Evolutionary conservation across 2,113 vertebrate genomes (phyloP).

Genomic region (Climacteris rufus): DNA sequence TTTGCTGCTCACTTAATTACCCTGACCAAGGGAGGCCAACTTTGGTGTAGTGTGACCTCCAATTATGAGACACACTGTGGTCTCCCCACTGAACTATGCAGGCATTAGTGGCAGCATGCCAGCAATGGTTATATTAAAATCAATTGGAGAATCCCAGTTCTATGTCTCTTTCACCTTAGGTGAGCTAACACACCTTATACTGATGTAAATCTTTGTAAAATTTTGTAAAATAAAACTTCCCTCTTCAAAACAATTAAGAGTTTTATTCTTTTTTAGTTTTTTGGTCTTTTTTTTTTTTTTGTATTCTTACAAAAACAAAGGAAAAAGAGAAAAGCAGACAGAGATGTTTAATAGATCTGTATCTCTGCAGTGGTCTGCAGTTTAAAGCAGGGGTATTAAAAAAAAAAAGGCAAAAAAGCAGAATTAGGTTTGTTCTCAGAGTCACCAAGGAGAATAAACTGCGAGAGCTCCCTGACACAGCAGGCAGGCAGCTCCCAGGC

Average conservation of each 20-base stretch:
- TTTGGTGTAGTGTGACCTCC: slow-evolving; percentile 8
- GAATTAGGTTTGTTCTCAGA: not conserved
- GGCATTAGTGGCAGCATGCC: slow-evolving; percentile 33
- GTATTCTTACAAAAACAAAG: not conserved
- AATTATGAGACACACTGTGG: not conserved
- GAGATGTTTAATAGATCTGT: not conserved
- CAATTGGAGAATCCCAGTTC: slow-evolving; percentile 38
- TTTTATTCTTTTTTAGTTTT: not conserved
- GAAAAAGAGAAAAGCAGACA: not conserved
- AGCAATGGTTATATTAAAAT: slow-evolving; percentile 61
- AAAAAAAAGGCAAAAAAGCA: not conserved
- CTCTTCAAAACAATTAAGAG: not conserved
- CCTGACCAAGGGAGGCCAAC: slow-evolving; percentile 15
- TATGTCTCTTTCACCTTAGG: slow-evolving; percentile 21
- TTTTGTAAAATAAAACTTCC: slow-evolving; percentile 9
- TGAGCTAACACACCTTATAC: slow-evolving; percentile 7
- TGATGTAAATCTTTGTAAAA: slow-evolving; percentile 5
- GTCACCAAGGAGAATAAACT: not conserved
- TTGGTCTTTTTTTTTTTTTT: not conserved
- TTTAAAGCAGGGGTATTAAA: not conserved
- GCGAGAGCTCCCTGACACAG: not conserved
- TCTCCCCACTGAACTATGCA: slow-evolving; percentile 17
- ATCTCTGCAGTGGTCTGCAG: not conserved
- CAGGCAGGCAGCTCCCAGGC: not conserved
- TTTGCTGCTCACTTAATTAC: slow-evolving; percentile 22